Conservation (phyloP, 1,140 invertebrate species). For the Triops cancriformis region DNA sequence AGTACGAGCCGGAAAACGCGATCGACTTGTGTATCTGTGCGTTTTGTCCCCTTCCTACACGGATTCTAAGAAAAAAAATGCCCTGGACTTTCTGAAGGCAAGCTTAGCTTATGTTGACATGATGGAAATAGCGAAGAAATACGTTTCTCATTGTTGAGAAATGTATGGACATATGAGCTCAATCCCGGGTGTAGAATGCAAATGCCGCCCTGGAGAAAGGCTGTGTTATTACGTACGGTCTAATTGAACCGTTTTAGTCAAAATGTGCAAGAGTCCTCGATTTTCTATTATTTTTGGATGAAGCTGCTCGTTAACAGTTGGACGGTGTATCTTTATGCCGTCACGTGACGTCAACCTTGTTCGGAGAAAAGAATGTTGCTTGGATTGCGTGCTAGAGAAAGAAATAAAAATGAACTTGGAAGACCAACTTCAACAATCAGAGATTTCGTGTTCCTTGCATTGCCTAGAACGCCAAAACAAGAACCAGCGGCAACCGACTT, state of each 20-base stretch:
- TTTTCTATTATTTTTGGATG: slow-evolving; percentile 14
- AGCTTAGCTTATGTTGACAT: neutral
- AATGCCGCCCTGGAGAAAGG: neutral
- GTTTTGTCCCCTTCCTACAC: neutral
- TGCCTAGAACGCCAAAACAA: neutral
- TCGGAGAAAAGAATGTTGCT: neutral
- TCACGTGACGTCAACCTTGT: neutral
- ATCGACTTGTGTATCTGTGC: neutral
- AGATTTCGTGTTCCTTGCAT: neutral
- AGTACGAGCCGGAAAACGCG: neutral
- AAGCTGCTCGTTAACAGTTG: neutral
- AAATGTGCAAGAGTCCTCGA: neutral
- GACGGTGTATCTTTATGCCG: neutral
- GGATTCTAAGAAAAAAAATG: neutral
- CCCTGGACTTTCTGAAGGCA: neutral
- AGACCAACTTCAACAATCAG: neutral
- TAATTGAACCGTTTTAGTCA: neutral
- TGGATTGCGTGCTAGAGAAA: neutral
- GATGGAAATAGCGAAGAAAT: neutral
- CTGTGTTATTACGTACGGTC: neutral
- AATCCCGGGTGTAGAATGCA: neutral
- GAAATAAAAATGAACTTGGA: neutral
- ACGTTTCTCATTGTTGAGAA: too few species aligned
- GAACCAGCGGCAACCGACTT: too few species aligned
- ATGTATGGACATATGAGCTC: neutral